phyloP scores from a whole-genome alignment of 1,140 invertebrate genomes.

The Platyura marginata region DNA sequence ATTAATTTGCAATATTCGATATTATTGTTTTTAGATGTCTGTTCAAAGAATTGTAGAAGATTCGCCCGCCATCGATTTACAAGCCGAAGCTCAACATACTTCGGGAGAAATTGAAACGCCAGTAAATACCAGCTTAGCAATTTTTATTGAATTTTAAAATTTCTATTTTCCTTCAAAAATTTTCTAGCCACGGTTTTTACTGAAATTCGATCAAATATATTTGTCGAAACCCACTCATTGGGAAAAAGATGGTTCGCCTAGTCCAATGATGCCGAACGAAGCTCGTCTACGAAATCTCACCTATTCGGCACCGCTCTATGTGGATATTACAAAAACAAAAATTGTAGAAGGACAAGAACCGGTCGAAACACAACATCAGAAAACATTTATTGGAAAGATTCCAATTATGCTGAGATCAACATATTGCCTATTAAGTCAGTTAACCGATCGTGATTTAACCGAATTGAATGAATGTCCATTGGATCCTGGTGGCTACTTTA shows the following conservation, averaged over 20 bases:
- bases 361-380: conserved; percentile 85
- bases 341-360: conserved; percentile 80
- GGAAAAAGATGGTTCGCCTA: conserved; percentile 98
- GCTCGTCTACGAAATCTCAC: conserved; percentile 73
- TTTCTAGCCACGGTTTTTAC: conserved; percentile 60
- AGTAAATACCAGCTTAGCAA: too few relatives aligned
- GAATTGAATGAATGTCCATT: conserved; percentile 98
- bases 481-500: conserved; percentile 94
- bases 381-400: conserved; percentile 98
- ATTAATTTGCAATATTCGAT: background rate
- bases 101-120: conserved; percentile 83
- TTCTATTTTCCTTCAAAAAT: background rate
- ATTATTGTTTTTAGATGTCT: conserved; percentile 47
- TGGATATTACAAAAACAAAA: conserved; percentile 95
- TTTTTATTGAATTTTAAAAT: conserved; percentile 3
- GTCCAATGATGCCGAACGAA: conserved; percentile 99
- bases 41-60: conserved; percentile 98
- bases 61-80: conserved; percentile 90
- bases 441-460: conserved; percentile 94
- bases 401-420: conserved; percentile 97
- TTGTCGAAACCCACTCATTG: conserved; percentile 97
- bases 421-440: conserved; percentile 82
- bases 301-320: conserved; percentile 94
- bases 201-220: conserved; percentile 99
- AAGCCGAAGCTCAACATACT: conserved; percentile 93